Evolutionary conservation across 2,888 invertebrate species (phyloP).

Genomic region (Horisme vitalbata): DNA sequence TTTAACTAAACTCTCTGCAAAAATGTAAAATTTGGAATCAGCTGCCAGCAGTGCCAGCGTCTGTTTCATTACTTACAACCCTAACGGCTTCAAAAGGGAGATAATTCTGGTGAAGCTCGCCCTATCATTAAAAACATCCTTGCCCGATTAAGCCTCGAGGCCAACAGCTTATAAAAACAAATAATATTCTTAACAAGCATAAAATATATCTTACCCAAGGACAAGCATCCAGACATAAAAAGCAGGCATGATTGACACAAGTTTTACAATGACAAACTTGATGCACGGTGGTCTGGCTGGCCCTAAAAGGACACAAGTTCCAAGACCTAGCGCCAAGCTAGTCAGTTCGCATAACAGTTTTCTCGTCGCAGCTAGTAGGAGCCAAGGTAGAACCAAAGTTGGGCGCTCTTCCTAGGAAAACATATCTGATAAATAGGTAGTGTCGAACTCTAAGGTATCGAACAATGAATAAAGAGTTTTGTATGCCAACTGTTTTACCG

Average conservation of each 20-base stretch:
- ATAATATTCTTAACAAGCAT: not conserved
- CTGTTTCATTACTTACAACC: too few species aligned
- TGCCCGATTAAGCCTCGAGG: too few species aligned
- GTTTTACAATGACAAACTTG: slow-evolving; percentile 73
- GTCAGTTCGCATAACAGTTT: slow-evolving; percentile 71
- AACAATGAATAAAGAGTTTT: too few species aligned
- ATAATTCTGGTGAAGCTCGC: too few species aligned
- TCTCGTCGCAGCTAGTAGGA: slow-evolving; percentile 72
- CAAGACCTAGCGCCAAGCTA: slow-evolving; percentile 71
- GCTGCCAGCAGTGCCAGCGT: too few species aligned
- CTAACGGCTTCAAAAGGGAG: too few species aligned
- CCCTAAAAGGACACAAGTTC: slow-evolving; percentile 72
- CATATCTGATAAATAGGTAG: too few species aligned
- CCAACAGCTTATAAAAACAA: not conserved
- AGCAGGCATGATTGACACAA: slow-evolving; percentile 68
- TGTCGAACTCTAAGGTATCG: too few species aligned
- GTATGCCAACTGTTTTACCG: too few species aligned
- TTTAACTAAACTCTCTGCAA: too few species aligned
- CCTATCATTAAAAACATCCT: too few species aligned
- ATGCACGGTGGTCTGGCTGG: slow-evolving; percentile 71
- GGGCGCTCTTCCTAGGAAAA: slow-evolving; percentile 74
- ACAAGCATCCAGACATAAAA: slow-evolving; percentile 80
- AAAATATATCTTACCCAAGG: slow-evolving; percentile 54
- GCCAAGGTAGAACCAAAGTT: slow-evolving; percentile 77
- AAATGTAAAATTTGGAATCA: too few species aligned